Evolutionary conservation across 2,888 invertebrate species (phyloP).

Genomic region (Heteromurus nitidus): DNA sequence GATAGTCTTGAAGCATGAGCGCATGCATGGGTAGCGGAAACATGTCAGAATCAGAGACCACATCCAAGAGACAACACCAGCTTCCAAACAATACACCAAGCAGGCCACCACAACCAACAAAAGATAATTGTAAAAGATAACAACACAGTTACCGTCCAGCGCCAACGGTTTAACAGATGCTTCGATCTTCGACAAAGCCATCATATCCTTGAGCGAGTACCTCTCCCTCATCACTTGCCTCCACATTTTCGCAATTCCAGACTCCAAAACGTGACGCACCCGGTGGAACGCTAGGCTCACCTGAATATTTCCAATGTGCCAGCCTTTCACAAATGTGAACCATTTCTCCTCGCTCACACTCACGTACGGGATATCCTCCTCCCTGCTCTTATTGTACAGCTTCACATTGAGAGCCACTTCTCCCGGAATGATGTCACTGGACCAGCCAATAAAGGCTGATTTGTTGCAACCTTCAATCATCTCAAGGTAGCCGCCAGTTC

Average conservation of each 20-base stretch:
- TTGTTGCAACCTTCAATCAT: background rate
- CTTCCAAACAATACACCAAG: too few species aligned
- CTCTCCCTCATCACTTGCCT: background rate
- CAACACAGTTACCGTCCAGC: conserved; percentile 6
- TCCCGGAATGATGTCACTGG: background rate
- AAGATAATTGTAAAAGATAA: conserved; percentile 16
- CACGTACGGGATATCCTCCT: background rate
- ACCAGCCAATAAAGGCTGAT: background rate
- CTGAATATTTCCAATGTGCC: background rate
- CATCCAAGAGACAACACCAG: too few species aligned
- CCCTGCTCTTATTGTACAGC: background rate
- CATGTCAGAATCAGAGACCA: too few species aligned
- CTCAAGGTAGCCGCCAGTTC: background rate
- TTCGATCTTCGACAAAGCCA: too few species aligned
- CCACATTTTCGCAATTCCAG: conserved; percentile 27
- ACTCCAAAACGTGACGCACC: background rate
- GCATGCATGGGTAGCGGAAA: too few species aligned
- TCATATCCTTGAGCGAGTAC: background rate
- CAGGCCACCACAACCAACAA: too few species aligned
- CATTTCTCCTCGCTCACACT: background rate
- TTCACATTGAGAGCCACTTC: background rate
- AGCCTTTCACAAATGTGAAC: background rate
- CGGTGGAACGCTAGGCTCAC: background rate
- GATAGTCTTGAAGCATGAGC: too few species aligned
- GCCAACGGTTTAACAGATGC: background rate